Evolutionary conservation across 2,888 invertebrate genomes (phyloP), one percentile per base, ranked within the genome.

Genomic region (Nomada flava): DNA sequence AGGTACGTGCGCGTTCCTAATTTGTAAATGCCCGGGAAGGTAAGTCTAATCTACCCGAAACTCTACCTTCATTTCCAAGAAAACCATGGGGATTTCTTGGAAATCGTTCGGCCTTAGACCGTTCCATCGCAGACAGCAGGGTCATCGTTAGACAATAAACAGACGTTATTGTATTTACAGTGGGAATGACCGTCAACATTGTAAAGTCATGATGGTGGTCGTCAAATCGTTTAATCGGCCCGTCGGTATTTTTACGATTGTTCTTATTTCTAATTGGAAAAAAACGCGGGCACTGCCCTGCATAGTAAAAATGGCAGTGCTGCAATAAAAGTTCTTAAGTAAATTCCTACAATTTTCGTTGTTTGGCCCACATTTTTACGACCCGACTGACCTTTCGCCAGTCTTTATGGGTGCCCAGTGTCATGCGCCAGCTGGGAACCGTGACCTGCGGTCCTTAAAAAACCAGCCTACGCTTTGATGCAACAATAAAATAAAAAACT

Each of bases 171-270:
- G 9, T 60, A n/a, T 26, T 50, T 59, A 26, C 53, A 44, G 2
- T 7, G 18, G 44, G 77, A 86, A 87, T 85, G 86, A 83, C 69
- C 82, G 44, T 57, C 62, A 75, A 59, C 82, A 79, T 82, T 79
- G 76, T 90, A 89, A 89, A 89, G 52, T 75, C 76, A 88, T 87
- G 82, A 86, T 86, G 84, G 64, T 76, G 83, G 78, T 82, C 82
- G 74, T 85, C 81, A 70, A 81, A 71, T 75, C 55, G 71, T 68
- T 83, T 85, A 79, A 85, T 82, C 82, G 65, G n/a, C 10, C 70
- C 52, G n/a, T 44, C 13, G 74, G 50, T 26, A 36, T 36, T 76
- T 71, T 84, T 79, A 82, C 72, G 67, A 57, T 59, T 53, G 52
- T 70, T 60, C 59, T 79, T 57, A 77, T 29, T 9, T 79, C 55